Evolutionary conservation across 2,113 vertebrate species (phyloP).

Genomic region (Silurus glanis): DNA sequence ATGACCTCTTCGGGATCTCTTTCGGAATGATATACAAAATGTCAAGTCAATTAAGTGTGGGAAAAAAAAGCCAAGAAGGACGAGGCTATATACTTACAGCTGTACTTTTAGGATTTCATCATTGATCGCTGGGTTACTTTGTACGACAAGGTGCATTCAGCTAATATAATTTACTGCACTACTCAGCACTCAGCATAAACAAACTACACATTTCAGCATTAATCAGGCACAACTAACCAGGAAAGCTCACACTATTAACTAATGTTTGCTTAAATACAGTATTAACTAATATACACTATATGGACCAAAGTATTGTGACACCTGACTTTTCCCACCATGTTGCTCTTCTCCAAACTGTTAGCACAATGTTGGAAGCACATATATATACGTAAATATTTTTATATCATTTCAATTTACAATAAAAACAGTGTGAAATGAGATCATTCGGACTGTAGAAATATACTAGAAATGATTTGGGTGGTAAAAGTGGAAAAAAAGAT

Average conservation of each 20-base stretch:
- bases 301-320: no score
- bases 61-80: not conserved
- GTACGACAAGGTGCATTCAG: not conserved
- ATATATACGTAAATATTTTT: no score
- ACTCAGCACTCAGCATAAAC: not conserved
- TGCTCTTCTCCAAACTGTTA: no score
- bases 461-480: no score
- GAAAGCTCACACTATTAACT: not conserved
- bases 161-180: not conserved
- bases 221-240: not conserved
- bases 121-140: not conserved
- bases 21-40: conserved; percentile 11
- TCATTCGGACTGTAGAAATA: no score
- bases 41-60: conserved; percentile 29
- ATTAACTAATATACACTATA: not conserved
- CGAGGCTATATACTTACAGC: not conserved
- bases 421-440: no score
- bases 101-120: not conserved
- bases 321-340: no score
- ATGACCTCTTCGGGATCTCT: not conserved
- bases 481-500: no score
- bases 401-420: no score
- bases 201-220: not conserved
- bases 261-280: not conserved
- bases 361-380: no score